A percentile compares a stretch with the other conserved stretches of the same genome.
These are phyloP conservation scores for Ellobius talpinus DNA, from an alignment of 2,113 vertebrate species.

Conservation along the genomic window DNA sequence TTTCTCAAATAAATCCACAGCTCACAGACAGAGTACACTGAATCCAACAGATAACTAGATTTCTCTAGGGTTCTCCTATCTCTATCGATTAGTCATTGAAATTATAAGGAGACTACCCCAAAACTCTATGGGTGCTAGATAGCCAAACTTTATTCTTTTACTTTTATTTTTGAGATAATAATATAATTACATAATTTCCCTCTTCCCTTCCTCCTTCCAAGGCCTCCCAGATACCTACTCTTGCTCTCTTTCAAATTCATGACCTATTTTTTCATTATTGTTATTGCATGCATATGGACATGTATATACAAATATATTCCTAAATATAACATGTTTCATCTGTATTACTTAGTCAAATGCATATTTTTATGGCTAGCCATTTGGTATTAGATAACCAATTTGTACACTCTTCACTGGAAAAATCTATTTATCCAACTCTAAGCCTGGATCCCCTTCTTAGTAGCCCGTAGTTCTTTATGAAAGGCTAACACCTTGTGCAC, in stretches of 20 bases:
- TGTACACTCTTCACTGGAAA: not conserved
- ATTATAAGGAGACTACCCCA: too few species aligned
- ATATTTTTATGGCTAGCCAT: not conserved
- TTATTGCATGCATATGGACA: not conserved
- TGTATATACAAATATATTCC: not conserved
- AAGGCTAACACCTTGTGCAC: not conserved
- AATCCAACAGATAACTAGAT: not conserved
- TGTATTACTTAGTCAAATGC: too few species aligned
- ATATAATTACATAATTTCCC: not conserved
- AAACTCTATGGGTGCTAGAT: not conserved
- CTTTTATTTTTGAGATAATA: not conserved
- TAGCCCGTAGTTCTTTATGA: not conserved
- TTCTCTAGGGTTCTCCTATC: not conserved
- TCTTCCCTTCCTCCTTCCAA: not conserved
- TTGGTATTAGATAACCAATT: not conserved
- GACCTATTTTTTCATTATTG: not conserved
- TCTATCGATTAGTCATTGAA: not conserved
- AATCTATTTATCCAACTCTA: not conserved
- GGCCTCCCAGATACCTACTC: too few species aligned
- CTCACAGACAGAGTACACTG: not conserved
- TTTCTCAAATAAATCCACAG: not conserved
- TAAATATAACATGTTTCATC: not conserved
- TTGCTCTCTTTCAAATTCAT: not conserved
- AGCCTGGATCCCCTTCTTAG: too few species aligned
- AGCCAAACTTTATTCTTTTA: not conserved